Evolutionary conservation across 2,888 invertebrate species (phyloP).

Genomic region (Therioaphis trifolii): DNA sequence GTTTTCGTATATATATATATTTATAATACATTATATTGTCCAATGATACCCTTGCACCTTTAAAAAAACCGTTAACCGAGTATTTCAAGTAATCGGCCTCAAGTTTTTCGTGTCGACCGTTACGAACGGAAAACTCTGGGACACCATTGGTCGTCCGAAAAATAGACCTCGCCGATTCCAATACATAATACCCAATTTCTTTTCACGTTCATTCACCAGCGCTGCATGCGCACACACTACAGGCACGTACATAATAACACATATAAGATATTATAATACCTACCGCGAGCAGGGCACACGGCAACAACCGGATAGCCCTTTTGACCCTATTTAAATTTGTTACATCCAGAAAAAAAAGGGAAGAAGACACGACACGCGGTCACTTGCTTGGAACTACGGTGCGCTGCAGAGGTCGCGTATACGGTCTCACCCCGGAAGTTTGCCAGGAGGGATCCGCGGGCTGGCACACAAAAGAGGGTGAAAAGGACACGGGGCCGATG

Average conservation of each 20-base stretch:
- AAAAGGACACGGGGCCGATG: constrained; percentile 56
- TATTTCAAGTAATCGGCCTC: constrained; percentile 9
- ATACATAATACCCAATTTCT: constrained; percentile 47
- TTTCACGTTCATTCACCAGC: constrained; percentile 24
- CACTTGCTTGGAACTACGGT: constrained; percentile 34
- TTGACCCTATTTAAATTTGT: constrained; percentile 63
- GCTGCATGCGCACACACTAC: neutral
- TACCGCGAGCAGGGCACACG: neutral
- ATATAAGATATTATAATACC: neutral
- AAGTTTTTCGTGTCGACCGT: constrained; percentile 22
- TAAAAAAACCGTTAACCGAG: constrained; percentile 46
- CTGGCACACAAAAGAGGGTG: constrained; percentile 41
- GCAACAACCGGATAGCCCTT: constrained; percentile 46
- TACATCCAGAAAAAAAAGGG: constrained; percentile 37
- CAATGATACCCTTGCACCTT: neutral
- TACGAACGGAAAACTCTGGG: constrained; percentile 16
- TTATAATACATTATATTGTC: neutral
- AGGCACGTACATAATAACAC: neutral
- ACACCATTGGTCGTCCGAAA: constrained; percentile 41
- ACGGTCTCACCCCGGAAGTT: constrained; percentile 63
- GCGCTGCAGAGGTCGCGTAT: constrained; percentile 51
- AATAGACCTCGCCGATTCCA: constrained; percentile 38
- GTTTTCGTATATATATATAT: neutral
- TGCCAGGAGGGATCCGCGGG: constrained; percentile 8
- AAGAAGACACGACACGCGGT: constrained; percentile 55